Evolutionary conservation across 2,888 invertebrate genomes (phyloP), one percentile per base, ranked within the genome.

Genomic region (Diadegma fenestrale): DNA sequence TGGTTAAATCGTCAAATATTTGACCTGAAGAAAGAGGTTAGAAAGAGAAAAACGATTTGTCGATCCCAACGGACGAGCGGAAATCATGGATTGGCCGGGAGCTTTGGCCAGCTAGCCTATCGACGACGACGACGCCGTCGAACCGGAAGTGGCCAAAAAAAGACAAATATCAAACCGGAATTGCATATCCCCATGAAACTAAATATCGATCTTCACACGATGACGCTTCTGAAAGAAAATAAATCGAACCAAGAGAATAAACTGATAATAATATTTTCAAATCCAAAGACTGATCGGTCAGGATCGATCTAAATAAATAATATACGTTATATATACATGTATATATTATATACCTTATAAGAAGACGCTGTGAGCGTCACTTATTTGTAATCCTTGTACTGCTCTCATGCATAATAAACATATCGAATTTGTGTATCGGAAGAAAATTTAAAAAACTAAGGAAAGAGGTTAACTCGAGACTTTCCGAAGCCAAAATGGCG

Each of bases 231-330:
- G 22, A 26, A 7, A 43, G 17, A 26, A 37, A 48, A n/a, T n/a
- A n/a, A 41, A 26, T 43, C 8, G 64, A 80, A 83, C 68, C 63
- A 64, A 84, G 45, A 63, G 68, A 26, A 73, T 37, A 26, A 76
- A 10, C 64, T 61, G 51, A 84, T 72, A 73, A 79, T 61, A 61
- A 72, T 76, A 68, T 76, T 78, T 81, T 76, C 19, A 66, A 82
- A 85, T 68, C 82, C 82, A 82, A 85, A 85, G 82, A 85, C 85
- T 85, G 81, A 80, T 77, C 76, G 85, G 81, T 48, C 75, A 12
- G 66, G 48, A 63, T 54, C 79, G 85, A 85, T 82, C 78, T 45
- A 45, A 43, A 68, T 14, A 61, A 26, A 61, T 43, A 76, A 76
- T 54, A 58, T 45, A 30, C 45, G 30, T n/a, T 48, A 19, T 19